Evolutionary conservation across 35 echinoderm and acorn worm genomes (phyloP).

Genomic region (Lytechinus pictus): DNA sequence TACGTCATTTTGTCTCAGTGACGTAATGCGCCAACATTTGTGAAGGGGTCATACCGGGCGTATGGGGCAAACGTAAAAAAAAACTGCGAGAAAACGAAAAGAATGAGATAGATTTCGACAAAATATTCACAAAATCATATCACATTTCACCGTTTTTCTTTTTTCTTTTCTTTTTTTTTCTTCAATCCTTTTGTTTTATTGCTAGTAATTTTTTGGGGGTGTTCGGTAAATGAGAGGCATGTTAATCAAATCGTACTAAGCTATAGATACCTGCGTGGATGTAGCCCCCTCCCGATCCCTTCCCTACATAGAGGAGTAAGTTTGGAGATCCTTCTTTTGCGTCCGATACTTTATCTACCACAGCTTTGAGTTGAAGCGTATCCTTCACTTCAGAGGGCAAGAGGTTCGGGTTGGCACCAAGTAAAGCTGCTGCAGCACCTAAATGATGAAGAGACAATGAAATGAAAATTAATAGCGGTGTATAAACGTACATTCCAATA

Average conservation of each 20-base stretch:
- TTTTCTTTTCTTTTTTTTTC: background rate
- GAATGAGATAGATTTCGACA: too few relatives aligned
- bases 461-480: too few relatives aligned
- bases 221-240: background rate
- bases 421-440: conserved; percentile 74
- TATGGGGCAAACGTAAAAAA: too few relatives aligned
- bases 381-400: conserved; percentile 38
- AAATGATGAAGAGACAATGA: background rate
- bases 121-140: too few relatives aligned
- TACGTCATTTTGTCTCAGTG: too few relatives aligned
- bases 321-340: conserved; percentile 58
- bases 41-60: too few relatives aligned
- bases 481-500: too few relatives aligned
- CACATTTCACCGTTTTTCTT: background rate
- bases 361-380: conserved; percentile 46
- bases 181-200: background rate
- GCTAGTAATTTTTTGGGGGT: background rate
- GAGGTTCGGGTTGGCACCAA: background rate
- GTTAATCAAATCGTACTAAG: too few relatives aligned
- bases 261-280: background rate
- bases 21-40: too few relatives aligned
- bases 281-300: conserved; percentile 18
- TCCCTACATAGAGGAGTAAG: conserved; percentile 67
- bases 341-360: conserved; percentile 35
- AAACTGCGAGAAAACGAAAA: too few relatives aligned